Base-by-base conservation (phyloP, 2,797 vertebrate genomes). In the Podargus strigoides region DNA sequence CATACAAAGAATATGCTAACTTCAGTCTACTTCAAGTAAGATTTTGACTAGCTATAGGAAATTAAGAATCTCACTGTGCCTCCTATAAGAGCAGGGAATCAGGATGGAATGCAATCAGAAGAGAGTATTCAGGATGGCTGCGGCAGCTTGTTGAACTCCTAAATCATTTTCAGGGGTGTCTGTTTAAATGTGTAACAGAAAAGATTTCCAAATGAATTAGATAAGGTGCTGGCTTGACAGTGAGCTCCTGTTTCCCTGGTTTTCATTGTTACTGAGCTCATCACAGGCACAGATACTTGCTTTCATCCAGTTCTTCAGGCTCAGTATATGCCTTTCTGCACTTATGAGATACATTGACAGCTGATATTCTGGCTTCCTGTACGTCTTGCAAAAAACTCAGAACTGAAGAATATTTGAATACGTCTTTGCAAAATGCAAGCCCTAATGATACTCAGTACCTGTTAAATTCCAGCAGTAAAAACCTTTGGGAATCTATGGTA, bases 191-290 rank as follows among this genome's bases (percentile, higher is more conserved):
- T 21, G 21, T 49, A 75, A 75, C 22, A 73, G 46, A 72, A 75
- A 46, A 81, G 2, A 58, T 28, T 76, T 66, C 42, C 47, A 41
- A 55, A 41, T 21, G 0, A 69, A 47, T 39, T 55, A 75, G 63
- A 32, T 67, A 36, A 76, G 21, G 27, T 37, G 21, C 30, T 79
- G 27, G 22, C 14, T 49, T 92, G 39, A 46, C 30, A 75, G 22
- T 0, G 1, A 81, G 19, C 26, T 55, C 44, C 22, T 23, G 3
- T 62, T 72, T 69, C 11, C 1, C 46, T 39, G 14, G 8, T 21
- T 75, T 34, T 46, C 5, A 1, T 10, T 68, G 36, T 16, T 75
- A 41, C 8, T 49, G 0, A 0, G 44, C 37, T 58, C 23, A 52
- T 41, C 66, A 47, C 37, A 62, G 42, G 20, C 44, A 74, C 12